phyloP scores from a whole-genome alignment of 2,797 vertebrate species.

The Phylloscopus collybita region DNA sequence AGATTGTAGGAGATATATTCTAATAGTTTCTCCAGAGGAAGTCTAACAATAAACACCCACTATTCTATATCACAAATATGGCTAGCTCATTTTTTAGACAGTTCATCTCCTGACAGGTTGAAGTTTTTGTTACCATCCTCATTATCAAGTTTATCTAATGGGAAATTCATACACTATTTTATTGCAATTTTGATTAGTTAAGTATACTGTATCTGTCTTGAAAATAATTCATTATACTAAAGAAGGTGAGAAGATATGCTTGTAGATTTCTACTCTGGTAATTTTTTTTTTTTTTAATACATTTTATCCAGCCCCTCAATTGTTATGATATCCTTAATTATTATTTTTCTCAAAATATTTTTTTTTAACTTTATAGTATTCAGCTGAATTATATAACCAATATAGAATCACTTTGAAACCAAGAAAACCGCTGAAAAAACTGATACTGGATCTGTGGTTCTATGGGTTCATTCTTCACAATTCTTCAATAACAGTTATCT shows the following conservation, averaged over 20 bases:
- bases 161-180: neutral
- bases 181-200: neutral
- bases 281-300: neutral
- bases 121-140: accelerated
- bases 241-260: neutral
- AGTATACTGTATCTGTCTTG: neutral
- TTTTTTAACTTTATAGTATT: neutral
- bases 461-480: accelerated
- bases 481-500: neutral
- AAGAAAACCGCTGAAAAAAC: neutral
- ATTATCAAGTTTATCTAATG: neutral
- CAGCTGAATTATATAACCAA: neutral
- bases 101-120: neutral
- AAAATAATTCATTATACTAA: neutral
- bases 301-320: neutral
- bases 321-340: neutral
- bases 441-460: neutral
- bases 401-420: neutral
- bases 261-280: neutral
- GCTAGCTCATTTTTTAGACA: neutral
- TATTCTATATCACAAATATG: neutral
- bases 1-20: neutral
- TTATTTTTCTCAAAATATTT: neutral
- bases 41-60: neutral
- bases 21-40: neutral